Evolutionary conservation across 1,140 invertebrate genomes (phyloP).

Genomic region (Brevipalpus yothersi): DNA sequence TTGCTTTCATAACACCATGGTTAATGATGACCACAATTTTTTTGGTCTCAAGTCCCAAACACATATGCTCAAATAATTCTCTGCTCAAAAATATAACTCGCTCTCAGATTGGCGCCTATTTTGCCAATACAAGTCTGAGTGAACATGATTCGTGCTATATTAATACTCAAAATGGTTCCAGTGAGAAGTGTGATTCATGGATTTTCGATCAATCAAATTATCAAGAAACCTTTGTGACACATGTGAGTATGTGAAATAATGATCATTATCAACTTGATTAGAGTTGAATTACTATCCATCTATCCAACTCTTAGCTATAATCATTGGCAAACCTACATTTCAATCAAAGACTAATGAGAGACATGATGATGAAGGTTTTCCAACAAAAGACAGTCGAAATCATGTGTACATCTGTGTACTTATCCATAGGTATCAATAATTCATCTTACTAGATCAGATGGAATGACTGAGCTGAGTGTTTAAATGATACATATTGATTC

Average conservation of each 20-base stretch:
- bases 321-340: not conserved
- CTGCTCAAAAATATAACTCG: not conserved
- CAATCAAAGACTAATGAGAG: not conserved
- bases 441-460: too few relatives aligned
- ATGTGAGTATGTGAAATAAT: slow-evolving; percentile 16
- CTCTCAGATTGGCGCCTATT: not conserved
- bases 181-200: slow-evolving; percentile 18
- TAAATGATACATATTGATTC: too few relatives aligned
- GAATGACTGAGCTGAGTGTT: too few relatives aligned
- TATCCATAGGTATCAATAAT: too few relatives aligned
- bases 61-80: slow-evolving; percentile 24
- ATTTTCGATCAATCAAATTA: slow-evolving; percentile 20
- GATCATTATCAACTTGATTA: not conserved
- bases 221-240: slow-evolving; percentile 19
- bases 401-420: too few relatives aligned
- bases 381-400: too few relatives aligned
- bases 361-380: not conserved
- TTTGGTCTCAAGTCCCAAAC: slow-evolving; percentile 25
- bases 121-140: too few relatives aligned
- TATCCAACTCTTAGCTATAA: not conserved
- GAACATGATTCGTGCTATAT: not conserved
- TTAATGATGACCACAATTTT: slow-evolving; percentile 23
- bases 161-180: not conserved
- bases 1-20: slow-evolving; percentile 7
- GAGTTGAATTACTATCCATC: not conserved